These are phyloP conservation scores for Puntigrus tetrazona DNA, from an alignment of 2,113 vertebrate genomes.

Conservation along the genomic window DNA sequence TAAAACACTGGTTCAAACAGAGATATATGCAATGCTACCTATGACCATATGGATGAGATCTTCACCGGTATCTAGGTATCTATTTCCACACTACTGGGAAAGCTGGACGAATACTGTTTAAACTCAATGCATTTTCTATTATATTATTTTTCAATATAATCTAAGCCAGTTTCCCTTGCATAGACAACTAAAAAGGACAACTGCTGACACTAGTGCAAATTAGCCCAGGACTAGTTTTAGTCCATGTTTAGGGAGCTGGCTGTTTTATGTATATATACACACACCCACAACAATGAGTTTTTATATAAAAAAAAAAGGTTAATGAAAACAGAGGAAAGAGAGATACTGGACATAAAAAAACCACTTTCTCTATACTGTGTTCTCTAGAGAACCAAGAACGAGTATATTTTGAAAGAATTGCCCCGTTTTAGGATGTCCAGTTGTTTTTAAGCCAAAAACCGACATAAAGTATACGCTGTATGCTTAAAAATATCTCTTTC, in stretches of 20 bases:
- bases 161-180: conserved; percentile 22
- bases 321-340: background rate
- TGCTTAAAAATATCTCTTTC: conserved; percentile 3
- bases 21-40: background rate
- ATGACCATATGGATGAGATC: background rate
- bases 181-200: conserved; percentile 26
- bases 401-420: conserved; percentile 30
- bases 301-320: background rate
- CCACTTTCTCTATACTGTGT: background rate
- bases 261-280: background rate
- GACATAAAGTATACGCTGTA: conserved; percentile 13
- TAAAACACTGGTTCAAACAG: conserved; percentile 29
- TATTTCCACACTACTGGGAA: background rate
- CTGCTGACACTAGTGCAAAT: conserved; percentile 4
- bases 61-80: background rate
- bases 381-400: conserved; percentile 16
- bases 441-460: conserved; percentile 10
- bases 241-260: conserved; percentile 18
- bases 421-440: conserved; percentile 32
- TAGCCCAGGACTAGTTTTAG: conserved; percentile 24
- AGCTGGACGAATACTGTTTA: conserved; percentile 12
- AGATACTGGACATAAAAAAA: background rate
- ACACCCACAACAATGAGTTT: background rate
- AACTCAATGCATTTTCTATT: conserved; percentile 9
- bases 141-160: background rate